These are phyloP conservation scores for Zelostemma sp. DNA, from an alignment of 1,140 invertebrate species.

Conservation along the genomic window DNA sequence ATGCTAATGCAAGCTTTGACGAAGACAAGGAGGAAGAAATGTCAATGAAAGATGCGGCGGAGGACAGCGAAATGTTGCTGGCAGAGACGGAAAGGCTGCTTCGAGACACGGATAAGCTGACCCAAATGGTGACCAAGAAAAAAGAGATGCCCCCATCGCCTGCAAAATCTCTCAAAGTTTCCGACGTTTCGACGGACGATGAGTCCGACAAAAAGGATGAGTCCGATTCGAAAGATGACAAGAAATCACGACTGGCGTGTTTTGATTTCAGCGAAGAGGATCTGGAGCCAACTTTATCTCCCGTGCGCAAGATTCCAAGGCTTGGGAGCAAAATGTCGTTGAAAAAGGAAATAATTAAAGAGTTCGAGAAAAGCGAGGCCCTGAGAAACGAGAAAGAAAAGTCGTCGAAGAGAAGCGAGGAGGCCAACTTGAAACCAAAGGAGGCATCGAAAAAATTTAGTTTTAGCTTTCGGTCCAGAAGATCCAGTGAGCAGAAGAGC, in stretches of 20 bases:
- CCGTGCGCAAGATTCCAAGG: slow-evolving; percentile 68
- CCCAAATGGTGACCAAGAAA: slow-evolving; percentile 18
- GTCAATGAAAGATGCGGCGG: slow-evolving; percentile 21
- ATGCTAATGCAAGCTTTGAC: slow-evolving; percentile 5
- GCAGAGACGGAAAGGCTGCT: slow-evolving; percentile 58
- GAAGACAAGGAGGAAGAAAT: slow-evolving; percentile 12
- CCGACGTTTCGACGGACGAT: slow-evolving; percentile 15
- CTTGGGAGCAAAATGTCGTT: slow-evolving; percentile 59
- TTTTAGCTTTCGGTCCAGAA: slow-evolving; percentile 4
- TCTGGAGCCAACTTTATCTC: slow-evolving; percentile 60
- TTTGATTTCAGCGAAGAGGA: slow-evolving; percentile 75
- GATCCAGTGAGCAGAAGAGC: background rate
- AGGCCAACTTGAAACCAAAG: slow-evolving; percentile 15
- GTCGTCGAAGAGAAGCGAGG: slow-evolving; percentile 7
- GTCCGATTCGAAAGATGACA: slow-evolving; percentile 50
- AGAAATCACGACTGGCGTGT: slow-evolving; percentile 68
- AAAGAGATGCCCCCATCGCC: background rate
- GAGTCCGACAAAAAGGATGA: slow-evolving; percentile 36
- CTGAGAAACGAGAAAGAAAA: slow-evolving; percentile 56
- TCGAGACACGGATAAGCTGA: slow-evolving; percentile 47
- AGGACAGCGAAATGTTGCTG: slow-evolving; percentile 39
- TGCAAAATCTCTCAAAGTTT: slow-evolving; percentile 27
- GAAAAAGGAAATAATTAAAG: slow-evolving; percentile 68
- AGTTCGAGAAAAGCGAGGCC: slow-evolving; percentile 65
- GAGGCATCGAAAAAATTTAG: slow-evolving; percentile 66